Evolutionary conservation across 2,113 vertebrate species (phyloP).

Genomic region (Bombycilla garrulus): DNA sequence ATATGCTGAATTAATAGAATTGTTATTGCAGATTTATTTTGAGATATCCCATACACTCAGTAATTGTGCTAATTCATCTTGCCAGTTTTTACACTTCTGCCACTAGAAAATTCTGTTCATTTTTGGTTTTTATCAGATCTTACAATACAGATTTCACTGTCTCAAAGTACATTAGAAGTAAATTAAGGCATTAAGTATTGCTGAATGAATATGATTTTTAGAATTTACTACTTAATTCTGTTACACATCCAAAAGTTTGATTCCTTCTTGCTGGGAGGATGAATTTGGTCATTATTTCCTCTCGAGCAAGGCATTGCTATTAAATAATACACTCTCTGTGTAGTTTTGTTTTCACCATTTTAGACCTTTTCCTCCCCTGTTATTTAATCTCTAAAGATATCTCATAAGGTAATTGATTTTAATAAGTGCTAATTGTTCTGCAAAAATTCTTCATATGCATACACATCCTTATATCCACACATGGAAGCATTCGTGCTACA

Average conservation of each 20-base stretch:
- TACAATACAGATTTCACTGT: slow-evolving; percentile 13
- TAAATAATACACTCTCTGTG: not conserved
- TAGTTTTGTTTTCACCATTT: not conserved
- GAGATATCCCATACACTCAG: not conserved
- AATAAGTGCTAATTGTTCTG: slow-evolving; percentile 16
- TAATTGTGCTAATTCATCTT: not conserved
- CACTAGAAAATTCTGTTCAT: not conserved
- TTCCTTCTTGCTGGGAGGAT: not conserved
- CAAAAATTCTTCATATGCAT: not conserved
- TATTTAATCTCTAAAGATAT: not conserved
- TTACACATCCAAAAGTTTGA: not conserved
- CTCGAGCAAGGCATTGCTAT: not conserved
- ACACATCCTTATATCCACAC: not conserved
- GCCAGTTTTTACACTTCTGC: not conserved
- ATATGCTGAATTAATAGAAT: not conserved
- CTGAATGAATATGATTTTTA: not conserved
- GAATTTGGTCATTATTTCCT: not conserved
- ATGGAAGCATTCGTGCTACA: not conserved
- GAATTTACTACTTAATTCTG: not conserved
- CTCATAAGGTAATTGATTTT: slow-evolving; percentile 13
- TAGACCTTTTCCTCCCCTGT: not conserved
- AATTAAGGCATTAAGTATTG: slow-evolving; percentile 18
- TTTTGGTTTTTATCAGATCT: not conserved
- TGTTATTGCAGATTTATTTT: not conserved
- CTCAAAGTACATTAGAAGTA: not conserved